A percentile compares a stretch with the other conserved stretches of the same genome.
These are phyloP conservation scores for Helicolenus hilgendorfi DNA, from an alignment of 2,797 vertebrate species.

Conservation along the genomic window DNA sequence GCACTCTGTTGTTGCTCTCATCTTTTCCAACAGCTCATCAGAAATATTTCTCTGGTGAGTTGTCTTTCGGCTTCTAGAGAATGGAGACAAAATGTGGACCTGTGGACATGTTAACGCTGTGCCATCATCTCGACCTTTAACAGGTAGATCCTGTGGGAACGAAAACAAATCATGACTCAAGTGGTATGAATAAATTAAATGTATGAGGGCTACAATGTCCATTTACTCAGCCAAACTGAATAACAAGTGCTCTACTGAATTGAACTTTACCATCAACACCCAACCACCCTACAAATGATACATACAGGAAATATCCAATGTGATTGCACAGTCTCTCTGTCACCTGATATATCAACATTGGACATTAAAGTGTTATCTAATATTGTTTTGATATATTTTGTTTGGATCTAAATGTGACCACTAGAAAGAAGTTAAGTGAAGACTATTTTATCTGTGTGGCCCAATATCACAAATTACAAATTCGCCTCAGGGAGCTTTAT, in stretches of 20 bases:
- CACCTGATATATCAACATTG: too few species aligned
- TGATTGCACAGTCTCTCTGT: neutral
- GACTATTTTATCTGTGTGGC: too few species aligned
- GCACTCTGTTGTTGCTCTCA: conserved; percentile 4
- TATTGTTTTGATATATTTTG: neutral
- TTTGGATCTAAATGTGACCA: neutral
- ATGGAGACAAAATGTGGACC: conserved; percentile 15
- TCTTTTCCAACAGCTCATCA: conserved; percentile 37
- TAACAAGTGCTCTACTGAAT: neutral
- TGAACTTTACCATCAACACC: neutral
- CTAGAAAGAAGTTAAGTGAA: too few species aligned
- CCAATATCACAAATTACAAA: too few species aligned
- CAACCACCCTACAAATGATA: neutral
- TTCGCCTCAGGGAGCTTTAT: too few species aligned
- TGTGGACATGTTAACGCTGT: neutral
- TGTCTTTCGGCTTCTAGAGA: conserved; percentile 19
- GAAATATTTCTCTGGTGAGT: conserved; percentile 11
- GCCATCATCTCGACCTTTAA: neutral
- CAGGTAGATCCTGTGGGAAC: neutral
- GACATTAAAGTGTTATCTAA: too few species aligned
- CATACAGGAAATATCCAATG: neutral
- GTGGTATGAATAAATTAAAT: conserved; percentile 14
- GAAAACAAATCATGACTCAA: conserved; percentile 10
- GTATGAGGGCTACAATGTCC: neutral
- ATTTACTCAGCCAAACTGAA: neutral